Evolutionary conservation across 1,140 invertebrate species (phyloP).

Genomic region (Brachionus rubens): DNA sequence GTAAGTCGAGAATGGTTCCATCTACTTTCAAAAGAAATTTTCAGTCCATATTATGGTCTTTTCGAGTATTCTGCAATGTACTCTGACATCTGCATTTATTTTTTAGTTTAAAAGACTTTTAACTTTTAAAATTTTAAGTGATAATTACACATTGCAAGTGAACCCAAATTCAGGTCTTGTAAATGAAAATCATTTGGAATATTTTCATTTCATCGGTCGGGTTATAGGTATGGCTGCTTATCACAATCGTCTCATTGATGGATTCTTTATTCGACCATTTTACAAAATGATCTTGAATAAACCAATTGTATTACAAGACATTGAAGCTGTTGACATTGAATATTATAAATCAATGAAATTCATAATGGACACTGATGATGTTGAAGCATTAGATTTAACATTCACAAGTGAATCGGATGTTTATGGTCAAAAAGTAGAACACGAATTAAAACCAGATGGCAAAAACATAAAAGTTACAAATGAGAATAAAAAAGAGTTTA

Average conservation of each 20-base stretch:
- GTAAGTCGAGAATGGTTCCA: slow-evolving; percentile 90
- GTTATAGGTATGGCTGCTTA: slow-evolving; percentile 98
- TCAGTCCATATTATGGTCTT: slow-evolving; percentile 96
- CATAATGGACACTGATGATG: slow-evolving; percentile 87
- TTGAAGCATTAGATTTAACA: slow-evolving; percentile 83
- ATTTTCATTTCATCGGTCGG: slow-evolving; percentile 97
- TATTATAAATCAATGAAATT: slow-evolving; percentile 96
- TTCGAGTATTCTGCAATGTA: slow-evolving; percentile 98
- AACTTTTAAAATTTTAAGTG: no score
- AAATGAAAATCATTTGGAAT: slow-evolving; percentile 93
- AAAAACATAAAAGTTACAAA: slow-evolving; percentile 84
- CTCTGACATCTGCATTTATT: no score
- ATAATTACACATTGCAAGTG: slow-evolving; percentile 98
- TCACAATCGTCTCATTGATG: slow-evolving; percentile 92
- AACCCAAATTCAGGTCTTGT: slow-evolving; percentile 93
- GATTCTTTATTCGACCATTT: slow-evolving; percentile 94
- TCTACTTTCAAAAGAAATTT: slow-evolving; percentile 96
- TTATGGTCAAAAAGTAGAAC: slow-evolving; percentile 85
- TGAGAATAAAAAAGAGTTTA: slow-evolving; percentile 94
- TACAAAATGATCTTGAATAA: slow-evolving; percentile 99
- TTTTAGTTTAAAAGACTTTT: no score
- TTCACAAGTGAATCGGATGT: slow-evolving; percentile 94
- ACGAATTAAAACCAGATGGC: slow-evolving; percentile 85
- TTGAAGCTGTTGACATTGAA: slow-evolving; percentile 95
- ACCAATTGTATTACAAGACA: slow-evolving; percentile 87